Percentiles rank a stretch among this genome's conserved stretches.
phyloP scores from a whole-genome alignment of 37 sponge, comb jelly and placozoan species.

The Cliona cf. orientalis region DNA sequence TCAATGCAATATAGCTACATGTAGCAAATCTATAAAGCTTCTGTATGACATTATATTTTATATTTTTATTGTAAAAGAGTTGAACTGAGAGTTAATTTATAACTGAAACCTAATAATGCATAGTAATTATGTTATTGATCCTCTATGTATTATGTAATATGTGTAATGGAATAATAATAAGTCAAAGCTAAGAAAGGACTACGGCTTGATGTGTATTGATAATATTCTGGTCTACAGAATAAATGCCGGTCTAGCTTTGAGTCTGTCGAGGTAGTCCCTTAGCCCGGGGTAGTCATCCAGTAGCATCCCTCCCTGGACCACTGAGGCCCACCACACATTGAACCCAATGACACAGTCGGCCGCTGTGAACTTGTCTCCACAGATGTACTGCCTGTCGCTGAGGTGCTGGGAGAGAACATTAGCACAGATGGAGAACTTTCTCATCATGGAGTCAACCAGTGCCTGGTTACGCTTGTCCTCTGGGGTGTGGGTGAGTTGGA shows the following conservation, averaged over 20 bases:
- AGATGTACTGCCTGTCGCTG: conserved; percentile 47
- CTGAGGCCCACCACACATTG: conserved; percentile 76
- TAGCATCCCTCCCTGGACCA: conserved; percentile 47
- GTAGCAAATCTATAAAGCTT: not conserved
- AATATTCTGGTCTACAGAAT: no score
- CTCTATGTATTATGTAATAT: no score
- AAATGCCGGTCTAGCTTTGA: conserved; percentile 58
- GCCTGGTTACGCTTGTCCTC: conserved; percentile 58
- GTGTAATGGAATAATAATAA: no score
- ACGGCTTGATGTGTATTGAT: no score
- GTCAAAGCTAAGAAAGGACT: no score
- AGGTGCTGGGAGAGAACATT: conserved; percentile 55
- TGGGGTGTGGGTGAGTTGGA: conserved; percentile 76
- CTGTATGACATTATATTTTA: not conserved
- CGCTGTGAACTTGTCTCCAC: conserved; percentile 70
- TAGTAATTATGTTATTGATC: no score
- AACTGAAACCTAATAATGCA: no score
- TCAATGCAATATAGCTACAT: no score
- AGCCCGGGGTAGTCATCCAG: conserved; percentile 65
- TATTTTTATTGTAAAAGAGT: no score
- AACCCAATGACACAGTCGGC: conserved; percentile 74
- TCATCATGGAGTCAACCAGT: conserved; percentile 50
- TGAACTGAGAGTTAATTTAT: no score
- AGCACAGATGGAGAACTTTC: conserved; percentile 63
- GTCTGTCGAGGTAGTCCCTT: conserved; percentile 39